These are phyloP conservation scores for Chrysina gloriosa DNA, from an alignment of 2,888 invertebrate species.

Conservation along the genomic window DNA sequence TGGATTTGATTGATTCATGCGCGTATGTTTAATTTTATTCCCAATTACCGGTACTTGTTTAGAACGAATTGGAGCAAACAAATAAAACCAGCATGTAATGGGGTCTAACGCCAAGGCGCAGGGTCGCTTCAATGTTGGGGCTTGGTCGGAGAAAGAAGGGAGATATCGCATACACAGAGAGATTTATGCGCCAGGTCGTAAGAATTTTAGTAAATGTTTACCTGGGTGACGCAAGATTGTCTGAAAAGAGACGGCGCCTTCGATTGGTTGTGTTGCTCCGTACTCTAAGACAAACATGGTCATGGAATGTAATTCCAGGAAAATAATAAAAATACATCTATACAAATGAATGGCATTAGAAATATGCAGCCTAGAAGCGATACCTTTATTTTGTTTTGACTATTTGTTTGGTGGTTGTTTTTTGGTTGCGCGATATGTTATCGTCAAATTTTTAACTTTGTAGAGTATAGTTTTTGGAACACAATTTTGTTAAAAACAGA, in stretches of 20 bases:
- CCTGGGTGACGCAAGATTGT: slow-evolving; percentile 1
- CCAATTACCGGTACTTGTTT: slow-evolving; percentile 2
- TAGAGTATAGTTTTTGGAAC: no score
- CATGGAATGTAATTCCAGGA: no score
- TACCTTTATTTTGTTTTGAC: no score
- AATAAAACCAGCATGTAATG: slow-evolving; percentile 7
- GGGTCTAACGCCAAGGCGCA: slow-evolving; percentile 6
- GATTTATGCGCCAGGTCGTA: slow-evolving; percentile 27
- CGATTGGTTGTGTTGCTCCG: not conserved
- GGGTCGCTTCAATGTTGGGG: not conserved
- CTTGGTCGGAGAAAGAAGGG: not conserved
- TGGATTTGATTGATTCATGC: slow-evolving; percentile 39
- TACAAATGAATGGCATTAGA: no score
- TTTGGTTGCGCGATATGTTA: no score
- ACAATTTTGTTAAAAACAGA: no score
- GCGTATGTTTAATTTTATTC: slow-evolving; percentile 22
- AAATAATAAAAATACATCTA: no score
- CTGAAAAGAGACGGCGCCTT: not conserved
- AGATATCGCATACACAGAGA: slow-evolving; percentile 5
- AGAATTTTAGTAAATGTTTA: slow-evolving; percentile 36
- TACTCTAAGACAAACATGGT: no score
- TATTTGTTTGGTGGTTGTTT: no score
- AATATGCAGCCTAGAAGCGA: no score
- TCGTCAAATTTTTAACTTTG: no score
- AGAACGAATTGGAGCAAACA: slow-evolving; percentile 20